These are phyloP conservation scores for Decapterus maruadsi DNA, from an alignment of 2,797 vertebrate genomes.

Conservation along the genomic window DNA sequence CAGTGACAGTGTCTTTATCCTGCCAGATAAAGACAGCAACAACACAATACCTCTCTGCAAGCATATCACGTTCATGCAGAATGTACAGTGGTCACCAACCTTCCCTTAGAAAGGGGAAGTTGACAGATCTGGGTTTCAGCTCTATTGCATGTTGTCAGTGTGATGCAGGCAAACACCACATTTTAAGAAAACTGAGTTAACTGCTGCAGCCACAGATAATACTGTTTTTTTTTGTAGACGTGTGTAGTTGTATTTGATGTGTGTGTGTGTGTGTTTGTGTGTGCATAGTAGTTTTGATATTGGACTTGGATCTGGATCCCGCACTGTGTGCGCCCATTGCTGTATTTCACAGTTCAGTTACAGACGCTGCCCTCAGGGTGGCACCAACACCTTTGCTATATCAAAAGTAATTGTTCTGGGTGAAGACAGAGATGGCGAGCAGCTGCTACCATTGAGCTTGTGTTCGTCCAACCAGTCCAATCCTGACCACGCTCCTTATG, in stretches of 20 bases:
- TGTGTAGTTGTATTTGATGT: neutral
- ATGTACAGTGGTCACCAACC: neutral
- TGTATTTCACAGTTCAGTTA: constrained; percentile 14
- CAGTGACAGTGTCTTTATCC: neutral
- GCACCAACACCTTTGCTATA: constrained; percentile 42
- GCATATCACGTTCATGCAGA: neutral
- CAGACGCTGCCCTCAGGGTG: constrained; percentile 58
- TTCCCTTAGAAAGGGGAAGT: constrained; percentile 1
- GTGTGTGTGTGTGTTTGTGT: neutral
- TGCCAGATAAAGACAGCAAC: constrained; percentile 1
- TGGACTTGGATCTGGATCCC: neutral
- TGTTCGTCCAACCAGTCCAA: neutral
- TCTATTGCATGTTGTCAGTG: constrained; percentile 28
- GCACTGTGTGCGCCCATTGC: fast-evolving
- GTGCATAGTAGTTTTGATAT: neutral
- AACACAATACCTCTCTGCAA: neutral
- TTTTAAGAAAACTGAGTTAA: constrained; percentile 30
- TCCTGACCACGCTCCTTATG: too few relatives aligned
- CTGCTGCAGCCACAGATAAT: constrained; percentile 34
- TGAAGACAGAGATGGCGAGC: neutral
- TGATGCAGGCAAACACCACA: constrained; percentile 32
- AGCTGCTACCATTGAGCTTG: neutral
- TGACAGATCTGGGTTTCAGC: constrained; percentile 53
- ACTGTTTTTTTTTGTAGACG: constrained; percentile 34
- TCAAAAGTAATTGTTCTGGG: neutral